Evolutionary conservation across 2,113 vertebrate species (phyloP), one percentile per base, ranked within the genome.

Genomic region (Orthonyx spaldingii): DNA sequence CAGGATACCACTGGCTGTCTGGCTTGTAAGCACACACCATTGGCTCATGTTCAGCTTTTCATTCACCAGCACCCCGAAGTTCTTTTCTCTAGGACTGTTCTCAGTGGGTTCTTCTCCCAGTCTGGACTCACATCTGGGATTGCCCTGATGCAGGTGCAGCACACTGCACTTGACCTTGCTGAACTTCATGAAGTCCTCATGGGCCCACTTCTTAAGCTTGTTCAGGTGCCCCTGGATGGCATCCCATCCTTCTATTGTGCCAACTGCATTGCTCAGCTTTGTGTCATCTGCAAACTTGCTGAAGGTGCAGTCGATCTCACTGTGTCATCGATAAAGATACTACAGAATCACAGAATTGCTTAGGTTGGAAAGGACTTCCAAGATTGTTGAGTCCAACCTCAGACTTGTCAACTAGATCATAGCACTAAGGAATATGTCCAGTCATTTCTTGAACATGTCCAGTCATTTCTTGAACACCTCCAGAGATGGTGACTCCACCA

Each of bases 1-100:
- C 26, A 33, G 35, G 26, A 71, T 32, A 32, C 9, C 26, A 18
- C 6, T 0, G 0, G 11, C 35, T 32, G 42, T 64, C 42, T 57
- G 26, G 42, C 42, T 57, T 56, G 35, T 44, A 6, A 57, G 27
- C 35, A 33, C 11, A 60, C 46, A 32, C 28, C 7, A 16, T 6
- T 53, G 39, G 46, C 24, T 68, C 9, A 7, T 41, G 61, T 30
- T 46, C 53, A 60, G 28, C n/a, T 47, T 68, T 60, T n/a, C 16
- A 8, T 47, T 47, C 53, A 53, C 28, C 16, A 41, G 24, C 53
- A 46, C 13, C 7, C 28, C 16, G 13, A 41, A n/a, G 16, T 35
- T 20, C n/a, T 60, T 39, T 59, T 19, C 30, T 47, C 30, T 39
- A 32, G n/a, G 46, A 30, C 30, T 82, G 20, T 75, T 75, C 46